Base-by-base conservation (phyloP, 2,888 invertebrate genomes). In the Iphiclides podalirius region DNA sequence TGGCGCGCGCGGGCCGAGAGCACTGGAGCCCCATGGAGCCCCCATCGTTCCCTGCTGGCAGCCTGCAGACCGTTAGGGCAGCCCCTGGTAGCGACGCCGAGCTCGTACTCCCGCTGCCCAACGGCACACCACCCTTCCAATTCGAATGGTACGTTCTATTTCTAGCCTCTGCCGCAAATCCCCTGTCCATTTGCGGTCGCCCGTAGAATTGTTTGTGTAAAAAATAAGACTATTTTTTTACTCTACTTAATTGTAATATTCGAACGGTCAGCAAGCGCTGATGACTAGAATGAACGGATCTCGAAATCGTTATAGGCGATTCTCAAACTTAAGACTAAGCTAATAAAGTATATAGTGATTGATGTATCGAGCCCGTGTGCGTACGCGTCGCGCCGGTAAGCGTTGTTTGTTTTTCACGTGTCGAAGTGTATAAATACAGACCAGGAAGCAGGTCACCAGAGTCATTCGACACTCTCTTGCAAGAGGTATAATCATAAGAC, bases 371-470 rank as follows among this genome's bases (percentile, higher is more conserved):
- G n/a, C n/a, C 46, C 39, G 33, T 41, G 38, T 52, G 52, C 54
- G 59, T 51, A 53, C 50, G 60, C 61, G 61, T 58, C 60, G 60
- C 64, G 68, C 75, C 76, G 75, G 75, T 63, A 59, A 66, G 73
- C 68, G 65, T 81, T 83, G 83, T 83, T 86, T 87, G 79, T 85
- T 87, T 86, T 87, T 83, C 75, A 75, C 67, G 63, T 78, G 81
- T 79, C 78, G 75, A 76, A 73, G 71, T 83, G 70, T 84, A 83
- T 86, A 85, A 86, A 85, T 84, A 83, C 70, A 72, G 74, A 79
- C 77, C 76, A 80, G 82, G 85, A 84, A 83, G 79, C 67, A 53
- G 63, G 61, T 53, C 52, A 56, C 57, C 52, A 57, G 59, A 66
- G 75, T 75, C 70, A 76, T 66, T 68, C 65, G 77, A 76, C 72